phyloP scores from a whole-genome alignment of 1,140 invertebrate species.

The Eumeta japonica region DNA sequence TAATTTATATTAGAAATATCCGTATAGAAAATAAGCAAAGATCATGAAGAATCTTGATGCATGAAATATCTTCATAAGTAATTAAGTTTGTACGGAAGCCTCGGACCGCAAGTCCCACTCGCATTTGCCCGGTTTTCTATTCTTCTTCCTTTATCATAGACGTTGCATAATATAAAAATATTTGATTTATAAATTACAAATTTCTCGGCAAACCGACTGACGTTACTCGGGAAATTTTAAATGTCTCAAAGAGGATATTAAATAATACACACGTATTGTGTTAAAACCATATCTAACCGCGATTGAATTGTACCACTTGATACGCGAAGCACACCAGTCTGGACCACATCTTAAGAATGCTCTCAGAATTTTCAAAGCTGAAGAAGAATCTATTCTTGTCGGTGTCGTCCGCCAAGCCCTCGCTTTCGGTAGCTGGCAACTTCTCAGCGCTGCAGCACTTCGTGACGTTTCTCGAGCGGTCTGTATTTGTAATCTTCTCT shows the following conservation, averaged over 20 bases:
- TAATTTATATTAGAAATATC: too few species aligned
- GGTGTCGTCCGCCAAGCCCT: neutral
- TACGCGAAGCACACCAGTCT: conserved; percentile 39
- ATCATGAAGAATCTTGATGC: too few species aligned
- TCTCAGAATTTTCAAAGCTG: too few species aligned
- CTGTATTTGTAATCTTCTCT: neutral
- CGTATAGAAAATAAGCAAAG: neutral
- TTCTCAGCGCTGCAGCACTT: neutral
- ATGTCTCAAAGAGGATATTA: too few species aligned
- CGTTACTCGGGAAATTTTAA: neutral
- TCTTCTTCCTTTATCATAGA: neutral
- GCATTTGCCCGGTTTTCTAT: too few species aligned
- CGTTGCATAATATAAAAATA: neutral
- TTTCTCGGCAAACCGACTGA: neutral
- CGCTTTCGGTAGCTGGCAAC: neutral
- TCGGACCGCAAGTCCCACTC: too few species aligned
- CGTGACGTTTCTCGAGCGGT: neutral
- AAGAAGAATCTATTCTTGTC: too few species aligned
- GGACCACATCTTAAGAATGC: conserved; percentile 22
- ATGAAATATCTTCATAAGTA: too few species aligned
- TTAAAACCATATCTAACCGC: conserved; percentile 24
- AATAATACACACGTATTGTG: too few species aligned
- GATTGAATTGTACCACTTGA: conserved; percentile 31
- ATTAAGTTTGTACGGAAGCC: too few species aligned
- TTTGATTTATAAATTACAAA: neutral